Conservation (phyloP, 2,113 vertebrate species). For the Laticauda laticaudata region DNA sequence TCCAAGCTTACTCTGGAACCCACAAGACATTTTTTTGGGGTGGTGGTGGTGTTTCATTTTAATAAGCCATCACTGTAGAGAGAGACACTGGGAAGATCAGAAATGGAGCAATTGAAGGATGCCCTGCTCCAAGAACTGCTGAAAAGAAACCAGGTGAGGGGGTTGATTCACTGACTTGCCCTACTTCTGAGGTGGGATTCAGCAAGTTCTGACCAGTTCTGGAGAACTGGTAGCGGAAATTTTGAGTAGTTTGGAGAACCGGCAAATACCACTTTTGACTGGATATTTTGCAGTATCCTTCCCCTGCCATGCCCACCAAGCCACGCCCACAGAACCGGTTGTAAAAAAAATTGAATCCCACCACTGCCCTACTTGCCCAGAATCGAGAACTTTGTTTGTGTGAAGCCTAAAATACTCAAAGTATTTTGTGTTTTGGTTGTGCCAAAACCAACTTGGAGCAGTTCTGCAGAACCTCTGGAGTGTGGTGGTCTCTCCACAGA, state of each 20-base stretch:
- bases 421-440: neutral
- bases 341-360: too few relatives aligned
- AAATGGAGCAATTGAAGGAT: neutral
- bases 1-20: neutral
- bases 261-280: too few relatives aligned
- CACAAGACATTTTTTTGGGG: neutral
- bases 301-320: too few relatives aligned
- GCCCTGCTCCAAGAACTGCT: neutral
- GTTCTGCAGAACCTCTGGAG: neutral
- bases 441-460: neutral
- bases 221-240: too few relatives aligned
- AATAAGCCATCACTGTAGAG: neutral
- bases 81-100: neutral
- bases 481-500: neutral
- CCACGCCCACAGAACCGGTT: too few relatives aligned
- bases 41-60: neutral
- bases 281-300: too few relatives aligned
- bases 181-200: neutral
- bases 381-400: neutral
- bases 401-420: neutral
- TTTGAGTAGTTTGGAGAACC: too few relatives aligned
- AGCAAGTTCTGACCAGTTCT: too few relatives aligned
- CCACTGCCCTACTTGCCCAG: neutral
- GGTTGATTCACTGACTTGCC: neutral
- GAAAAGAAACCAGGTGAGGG: neutral